These are phyloP conservation scores for Octomys mimax DNA, from an alignment of 2,797 vertebrate species.

Conservation along the genomic window DNA sequence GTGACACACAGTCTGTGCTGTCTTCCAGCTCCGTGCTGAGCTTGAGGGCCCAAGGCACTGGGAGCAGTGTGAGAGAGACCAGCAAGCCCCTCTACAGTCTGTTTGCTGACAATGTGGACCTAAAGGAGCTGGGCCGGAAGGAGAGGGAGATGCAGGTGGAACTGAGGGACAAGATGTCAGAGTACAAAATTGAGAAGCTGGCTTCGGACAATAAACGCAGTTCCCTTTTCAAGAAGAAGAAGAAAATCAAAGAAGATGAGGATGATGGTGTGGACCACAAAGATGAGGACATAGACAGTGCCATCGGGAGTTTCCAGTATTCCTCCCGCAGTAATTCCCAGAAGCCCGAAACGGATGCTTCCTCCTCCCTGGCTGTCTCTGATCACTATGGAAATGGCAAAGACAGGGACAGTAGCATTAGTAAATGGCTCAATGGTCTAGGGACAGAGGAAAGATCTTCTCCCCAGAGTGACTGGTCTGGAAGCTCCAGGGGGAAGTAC, in stretches of 20 bases:
- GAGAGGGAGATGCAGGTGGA: slow-evolving; percentile 95
- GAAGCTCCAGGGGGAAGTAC: slow-evolving; percentile 82
- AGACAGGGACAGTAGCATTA: slow-evolving; percentile 89
- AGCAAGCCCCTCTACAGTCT: slow-evolving; percentile 96
- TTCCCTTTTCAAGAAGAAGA: slow-evolving; percentile 97
- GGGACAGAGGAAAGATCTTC: slow-evolving; percentile 89
- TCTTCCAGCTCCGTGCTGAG: slow-evolving; percentile 79
- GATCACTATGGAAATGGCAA: slow-evolving; percentile 85
- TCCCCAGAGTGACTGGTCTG: slow-evolving; percentile 79
- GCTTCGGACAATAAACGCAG: slow-evolving; percentile 96
- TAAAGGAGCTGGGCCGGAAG: slow-evolving; percentile 93
- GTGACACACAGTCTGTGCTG: slow-evolving; percentile 89
- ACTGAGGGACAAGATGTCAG: slow-evolving; percentile 94
- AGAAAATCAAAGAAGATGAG: slow-evolving; percentile 91
- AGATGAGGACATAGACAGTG: slow-evolving; percentile 79
- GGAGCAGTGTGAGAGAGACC: slow-evolving; percentile 88
- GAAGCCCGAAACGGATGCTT: slow-evolving; percentile 77
- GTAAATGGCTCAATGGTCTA: slow-evolving; percentile 94
- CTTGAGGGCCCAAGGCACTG: slow-evolving; percentile 49
- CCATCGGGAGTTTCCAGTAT: slow-evolving; percentile 70
- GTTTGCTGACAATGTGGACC: slow-evolving; percentile 95
- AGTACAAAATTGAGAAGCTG: slow-evolving; percentile 96
- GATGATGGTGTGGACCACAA: slow-evolving; percentile 84
- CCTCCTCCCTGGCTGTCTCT: slow-evolving; percentile 70
- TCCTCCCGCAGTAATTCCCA: slow-evolving; percentile 81